Evolutionary conservation across 2,113 vertebrate species (phyloP), one percentile per base, ranked within the genome.

Genomic region (Alethe diademata): DNA sequence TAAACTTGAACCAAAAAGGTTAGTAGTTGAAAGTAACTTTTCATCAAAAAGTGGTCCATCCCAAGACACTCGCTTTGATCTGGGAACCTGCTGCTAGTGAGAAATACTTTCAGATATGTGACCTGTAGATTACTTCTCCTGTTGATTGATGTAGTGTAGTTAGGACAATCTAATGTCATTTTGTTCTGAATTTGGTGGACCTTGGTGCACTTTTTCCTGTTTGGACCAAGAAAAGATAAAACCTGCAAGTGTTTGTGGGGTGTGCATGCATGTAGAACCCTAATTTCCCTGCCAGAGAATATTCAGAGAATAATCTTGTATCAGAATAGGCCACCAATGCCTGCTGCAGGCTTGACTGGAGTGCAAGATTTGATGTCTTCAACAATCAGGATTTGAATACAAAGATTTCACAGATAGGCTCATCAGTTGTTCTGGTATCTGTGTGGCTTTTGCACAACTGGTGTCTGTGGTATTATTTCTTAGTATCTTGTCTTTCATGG

Each of bases 1-100:
- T 85, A 99, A 99, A 78, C 98, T 99, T 95, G 99, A 99, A 96
- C 99, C 99, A 67, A 99, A 98, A 98, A 99, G 99, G 99, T 99
- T 96, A 97, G 82, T 95, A 72, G 43, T 51, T 2, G 1, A n/a
- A 73, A 92, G 29, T 92, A 78, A 70, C 19, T 73, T 66, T 25
- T 82, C 31, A 56, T 82, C 20, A 42, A 67, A 76, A 31, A 57
- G 51, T 53, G 48, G 36, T 90, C 23, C 14, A 19, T 75, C 24
- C 42, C 36, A 54, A 40, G n/a, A 50, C 40, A 33, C 9, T 47
- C 85, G 47, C 42, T 79, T 87, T 65, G 42, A 38, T 88, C 13
- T 43, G 29, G 40, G 38, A 48, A 40, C 47, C 40, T 88, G 15
- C 75, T 83, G 28, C 38, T 56, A 56, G 28, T 80, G 64, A 78